Evolutionary conservation across 2,113 vertebrate genomes (phyloP), one percentile per base, ranked within the genome.

Genomic region (Tachysurus fulvidraco): DNA sequence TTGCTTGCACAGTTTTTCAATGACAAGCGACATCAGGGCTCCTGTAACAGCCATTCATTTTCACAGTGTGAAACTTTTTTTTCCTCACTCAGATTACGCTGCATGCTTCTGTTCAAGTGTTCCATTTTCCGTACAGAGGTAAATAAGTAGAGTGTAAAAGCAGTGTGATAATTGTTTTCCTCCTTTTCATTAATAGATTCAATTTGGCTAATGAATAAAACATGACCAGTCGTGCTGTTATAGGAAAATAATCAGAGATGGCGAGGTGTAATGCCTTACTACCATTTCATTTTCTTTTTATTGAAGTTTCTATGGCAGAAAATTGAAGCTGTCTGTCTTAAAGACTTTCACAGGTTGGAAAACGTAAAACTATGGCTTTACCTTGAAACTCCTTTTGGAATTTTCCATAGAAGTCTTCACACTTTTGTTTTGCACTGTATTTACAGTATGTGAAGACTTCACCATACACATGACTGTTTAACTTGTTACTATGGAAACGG

Each of bases 1-100:
- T 87, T 85, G 83, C 83, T 87, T 85, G 77, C 83, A 85, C 80
- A 84, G 71, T 83, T 86, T 59, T 83, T 84, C 84, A 85, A 50
- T 88, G 86, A 65, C 86, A 83, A 69, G 44, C 6, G 57, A 88
- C 79, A 62, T 86, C 89, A 73, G 78, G 64, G 54, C 57, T 84
- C 74, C 78, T 81, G 80, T 67, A 55, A 41, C 69, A 90, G 71
- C 79, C 76, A 88, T 76, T 86, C 80, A 83, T 79, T 87, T 89
- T 87, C 86, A 73, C 79, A 83, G 78, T 85, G 86, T 87, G 86
- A 87, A 41, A 64, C 67, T 73, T 57, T 83, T 81, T 74, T 78
- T 79, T 52, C 71, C 82, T 78, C 78, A 25, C 85, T 82, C 79
- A 82, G 76, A 54, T 86, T 82, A 76, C 69, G 13, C 85, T 52